Evolutionary conservation across 2,113 vertebrate species (phyloP).

Genomic region (Alligator mississippiensis): DNA sequence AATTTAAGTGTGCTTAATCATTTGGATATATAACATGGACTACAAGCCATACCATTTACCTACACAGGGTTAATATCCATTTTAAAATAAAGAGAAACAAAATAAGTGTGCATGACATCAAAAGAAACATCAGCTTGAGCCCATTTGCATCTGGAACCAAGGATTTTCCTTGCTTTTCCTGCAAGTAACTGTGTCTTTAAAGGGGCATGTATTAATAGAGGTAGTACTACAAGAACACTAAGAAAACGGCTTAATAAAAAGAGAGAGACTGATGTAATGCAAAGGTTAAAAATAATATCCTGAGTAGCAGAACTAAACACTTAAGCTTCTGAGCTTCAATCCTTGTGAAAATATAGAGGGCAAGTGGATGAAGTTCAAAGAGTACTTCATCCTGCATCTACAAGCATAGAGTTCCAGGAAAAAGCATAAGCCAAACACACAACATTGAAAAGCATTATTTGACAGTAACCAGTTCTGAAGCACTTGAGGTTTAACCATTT

Average conservation of each 20-base stretch:
- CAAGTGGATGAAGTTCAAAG: background rate
- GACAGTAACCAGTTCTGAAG: background rate
- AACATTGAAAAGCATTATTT: background rate
- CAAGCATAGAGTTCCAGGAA: background rate
- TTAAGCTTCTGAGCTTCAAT: background rate
- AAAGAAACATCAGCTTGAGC: background rate
- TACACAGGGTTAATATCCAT: background rate
- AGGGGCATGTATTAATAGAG: too few species aligned
- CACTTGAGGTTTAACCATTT: background rate
- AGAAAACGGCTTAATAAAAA: too few species aligned
- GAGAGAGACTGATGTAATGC: too few species aligned
- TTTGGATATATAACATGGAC: background rate
- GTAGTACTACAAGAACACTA: too few species aligned
- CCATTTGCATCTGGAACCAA: background rate
- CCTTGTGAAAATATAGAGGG: background rate
- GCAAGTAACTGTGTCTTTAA: background rate
- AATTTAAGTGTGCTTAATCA: background rate
- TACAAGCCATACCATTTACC: background rate
- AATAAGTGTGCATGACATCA: background rate
- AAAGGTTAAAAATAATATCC: too few species aligned
- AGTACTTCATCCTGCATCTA: background rate
- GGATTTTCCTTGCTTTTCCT: background rate
- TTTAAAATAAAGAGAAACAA: background rate
- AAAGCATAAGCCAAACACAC: background rate
- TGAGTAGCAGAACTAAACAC: too few species aligned